These are phyloP conservation scores for Empis stercorea DNA, from an alignment of 2,888 invertebrate species.

Conservation along the genomic window DNA sequence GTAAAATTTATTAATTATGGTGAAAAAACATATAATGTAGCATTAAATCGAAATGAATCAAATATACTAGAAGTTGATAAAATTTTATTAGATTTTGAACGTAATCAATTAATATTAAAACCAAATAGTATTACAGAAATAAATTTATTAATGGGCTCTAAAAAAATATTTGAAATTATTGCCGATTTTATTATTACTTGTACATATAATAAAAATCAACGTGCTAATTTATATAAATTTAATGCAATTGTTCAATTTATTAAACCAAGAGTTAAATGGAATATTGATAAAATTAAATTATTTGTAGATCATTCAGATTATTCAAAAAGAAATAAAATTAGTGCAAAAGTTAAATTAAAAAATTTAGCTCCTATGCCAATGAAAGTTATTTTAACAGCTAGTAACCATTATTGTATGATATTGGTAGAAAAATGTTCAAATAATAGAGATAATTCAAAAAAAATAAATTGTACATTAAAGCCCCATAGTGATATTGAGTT, in stretches of 20 bases:
- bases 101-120: too few species aligned
- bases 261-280: neutral
- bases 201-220: neutral
- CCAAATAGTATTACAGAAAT: too few species aligned
- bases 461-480: too few species aligned
- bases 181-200: neutral
- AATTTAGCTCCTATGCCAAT: neutral
- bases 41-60: too few species aligned
- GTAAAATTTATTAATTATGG: neutral
- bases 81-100: neutral
- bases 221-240: neutral
- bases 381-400: too few species aligned
- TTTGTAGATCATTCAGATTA: neutral
- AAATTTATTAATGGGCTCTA: too few species aligned
- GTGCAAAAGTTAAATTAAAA: neutral
- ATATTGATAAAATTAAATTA: neutral
- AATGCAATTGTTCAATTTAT: neutral
- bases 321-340: neutral
- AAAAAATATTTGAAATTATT: neutral
- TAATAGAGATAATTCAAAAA: too few species aligned
- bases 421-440: too few species aligned
- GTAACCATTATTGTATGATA: too few species aligned
- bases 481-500: too few species aligned
- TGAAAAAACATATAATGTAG: too few species aligned
- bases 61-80: too few species aligned